A percentile compares a stretch with the other conserved stretches of the same genome.
These are phyloP conservation scores for Euura saliciscinereae DNA, from an alignment of 1,140 invertebrate genomes.

Conservation along the genomic window DNA sequence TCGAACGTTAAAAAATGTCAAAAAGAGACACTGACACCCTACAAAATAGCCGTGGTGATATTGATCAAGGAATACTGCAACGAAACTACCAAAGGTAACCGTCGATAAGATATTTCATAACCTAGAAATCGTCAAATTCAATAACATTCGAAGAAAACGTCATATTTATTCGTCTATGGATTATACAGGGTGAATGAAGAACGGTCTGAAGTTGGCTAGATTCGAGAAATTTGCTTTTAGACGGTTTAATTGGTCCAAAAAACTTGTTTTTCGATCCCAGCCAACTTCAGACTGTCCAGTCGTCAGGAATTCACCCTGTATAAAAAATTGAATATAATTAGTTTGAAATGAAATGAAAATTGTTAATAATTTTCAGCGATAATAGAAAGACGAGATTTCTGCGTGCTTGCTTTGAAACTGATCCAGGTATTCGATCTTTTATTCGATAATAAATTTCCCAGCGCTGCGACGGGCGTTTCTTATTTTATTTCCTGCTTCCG, in stretches of 20 bases:
- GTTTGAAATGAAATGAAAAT: too few species aligned
- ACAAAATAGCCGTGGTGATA: conserved; percentile 62
- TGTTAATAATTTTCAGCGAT: conserved; percentile 33
- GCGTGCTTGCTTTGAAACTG: conserved; percentile 66
- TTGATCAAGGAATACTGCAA: conserved; percentile 63
- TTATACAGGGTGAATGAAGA: neutral
- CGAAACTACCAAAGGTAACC: conserved; percentile 55
- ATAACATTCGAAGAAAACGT: conserved; percentile 13
- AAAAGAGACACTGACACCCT: conserved; percentile 62
- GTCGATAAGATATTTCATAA: neutral
- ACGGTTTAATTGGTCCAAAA: too few species aligned
- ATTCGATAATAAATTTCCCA: neutral
- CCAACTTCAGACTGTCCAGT: too few species aligned
- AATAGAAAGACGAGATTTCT: conserved; percentile 63
- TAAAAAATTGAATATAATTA: conserved; percentile 6
- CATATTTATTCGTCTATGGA: neutral
- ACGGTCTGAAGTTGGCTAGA: conserved; percentile 10
- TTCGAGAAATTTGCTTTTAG: too few species aligned
- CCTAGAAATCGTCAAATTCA: conserved; percentile 10
- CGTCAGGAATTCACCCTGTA: too few species aligned
- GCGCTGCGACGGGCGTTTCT: neutral
- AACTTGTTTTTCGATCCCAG: too few species aligned
- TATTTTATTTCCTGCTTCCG: conserved; percentile 23
- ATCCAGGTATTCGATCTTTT: conserved; percentile 60
- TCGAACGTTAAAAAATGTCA: conserved; percentile 45